Percentiles rank a stretch among this genome's conserved stretches.
phyloP scores from a whole-genome alignment of 1,140 invertebrate species.

The Pristionchus pacificus region DNA sequence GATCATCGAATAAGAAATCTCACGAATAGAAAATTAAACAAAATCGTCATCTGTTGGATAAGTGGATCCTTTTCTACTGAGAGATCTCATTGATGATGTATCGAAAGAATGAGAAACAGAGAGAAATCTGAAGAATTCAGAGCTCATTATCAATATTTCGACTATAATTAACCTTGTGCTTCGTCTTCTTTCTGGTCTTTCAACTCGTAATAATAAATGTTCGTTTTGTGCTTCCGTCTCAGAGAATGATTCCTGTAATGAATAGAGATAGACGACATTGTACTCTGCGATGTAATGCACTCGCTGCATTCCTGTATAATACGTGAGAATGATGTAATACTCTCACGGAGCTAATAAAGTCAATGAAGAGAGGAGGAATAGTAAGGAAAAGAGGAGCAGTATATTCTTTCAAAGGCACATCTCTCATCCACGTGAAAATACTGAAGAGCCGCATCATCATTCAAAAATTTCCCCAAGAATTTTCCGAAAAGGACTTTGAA shows the following conservation, averaged over 20 bases:
- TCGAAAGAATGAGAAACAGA: constrained; percentile 47
- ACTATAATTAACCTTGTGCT: not conserved
- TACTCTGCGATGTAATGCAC: constrained; percentile 10
- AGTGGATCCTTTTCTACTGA: constrained; percentile 47
- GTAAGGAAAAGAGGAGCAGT: no score
- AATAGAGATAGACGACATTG: constrained; percentile 6
- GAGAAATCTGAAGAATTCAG: constrained; percentile 17
- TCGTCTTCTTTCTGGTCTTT: not conserved
- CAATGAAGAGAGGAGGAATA: no score
- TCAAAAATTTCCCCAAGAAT: no score
- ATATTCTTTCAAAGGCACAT: no score
- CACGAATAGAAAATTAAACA: not conserved
- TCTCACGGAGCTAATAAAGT: no score
- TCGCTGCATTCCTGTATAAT: no score
- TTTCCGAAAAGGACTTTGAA: no score
- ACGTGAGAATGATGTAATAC: no score
- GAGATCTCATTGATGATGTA: constrained; percentile 48
- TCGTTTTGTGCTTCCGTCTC: constrained; percentile 29
- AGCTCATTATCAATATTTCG: not conserved
- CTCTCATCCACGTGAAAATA: no score
- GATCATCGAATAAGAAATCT: no score
- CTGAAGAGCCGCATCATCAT: no score
- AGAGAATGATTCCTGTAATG: constrained; percentile 21
- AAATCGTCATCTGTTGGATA: constrained; percentile 41
- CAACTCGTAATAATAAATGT: constrained; percentile 16